Base-by-base conservation (phyloP, 2,797 vertebrate species). In the Pseudomugil gertrudae region DNA sequence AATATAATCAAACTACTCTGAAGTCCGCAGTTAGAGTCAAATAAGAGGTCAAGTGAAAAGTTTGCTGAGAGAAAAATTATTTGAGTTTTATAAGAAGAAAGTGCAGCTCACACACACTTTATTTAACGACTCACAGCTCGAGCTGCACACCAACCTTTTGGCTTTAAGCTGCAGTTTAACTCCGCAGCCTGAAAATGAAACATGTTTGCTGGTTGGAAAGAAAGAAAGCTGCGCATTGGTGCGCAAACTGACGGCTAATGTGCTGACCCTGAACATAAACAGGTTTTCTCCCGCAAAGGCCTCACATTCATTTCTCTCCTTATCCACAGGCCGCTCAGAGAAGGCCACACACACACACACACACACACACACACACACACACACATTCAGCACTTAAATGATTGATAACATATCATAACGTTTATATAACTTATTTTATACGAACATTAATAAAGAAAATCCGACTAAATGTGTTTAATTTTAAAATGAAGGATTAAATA, bases 311-410 rank as follows among this genome's bases (percentile, higher is more conserved):
- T 24, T 24, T 30, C 38, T 50, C 26, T 14, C 27, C 60, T 70
- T 27, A 45, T 5, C 30, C 53, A 57, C 58, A 84, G 84, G 84
- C 83, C 84, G 67, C 71, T 36, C 55, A 17, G 3, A 64, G 32
- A 63, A 83, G 76, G 72, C 70, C 84, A 73, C 58, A 68, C 57
- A 61, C 26, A 47, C 60, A 36, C 45, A 26, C 56, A 30, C 27
- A 23, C 35, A 43, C 17, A 43, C 40, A 43, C 17, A 43, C 40
- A n/a, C 53, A 29, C 48, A 40, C 40, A 43, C 50, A 30, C 38
- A 54, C 11, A 54, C n/a, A 51, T 51, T 10, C 23, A 11, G 3
- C 13, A 26, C 3, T 24, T 66, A 24, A 64, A 77, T 66, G 36
- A 58, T 72, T 33, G 8, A 76, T 54, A n/a, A n/a, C n/a, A n/a